Conservation (phyloP, 2,797 vertebrate genomes). For the Dryobates pubescens region DNA sequence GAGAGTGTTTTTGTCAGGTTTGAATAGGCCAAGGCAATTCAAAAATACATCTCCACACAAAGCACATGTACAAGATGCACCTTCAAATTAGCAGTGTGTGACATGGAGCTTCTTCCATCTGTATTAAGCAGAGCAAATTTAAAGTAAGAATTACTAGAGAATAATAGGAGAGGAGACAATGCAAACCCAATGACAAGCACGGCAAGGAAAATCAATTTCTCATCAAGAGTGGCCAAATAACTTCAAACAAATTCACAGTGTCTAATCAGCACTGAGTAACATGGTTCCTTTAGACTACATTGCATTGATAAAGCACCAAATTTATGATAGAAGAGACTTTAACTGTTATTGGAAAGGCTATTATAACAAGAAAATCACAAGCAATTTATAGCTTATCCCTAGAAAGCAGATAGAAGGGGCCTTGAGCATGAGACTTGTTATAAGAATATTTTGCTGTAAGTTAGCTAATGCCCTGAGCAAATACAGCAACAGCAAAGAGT, state of each 20-base stretch:
- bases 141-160: conserved; percentile 14
- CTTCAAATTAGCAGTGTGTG: not conserved
- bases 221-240: conserved; percentile 7
- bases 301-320: not conserved
- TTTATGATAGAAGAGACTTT: not conserved
- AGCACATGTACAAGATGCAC: not conserved
- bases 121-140: not conserved
- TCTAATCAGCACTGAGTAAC: not conserved
- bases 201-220: conserved; percentile 37
- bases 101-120: not conserved
- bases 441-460: not conserved
- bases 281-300: not conserved
- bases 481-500: not conserved
- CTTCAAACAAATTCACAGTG: not conserved
- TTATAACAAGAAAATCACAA: not conserved
- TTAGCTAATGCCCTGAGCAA: not conserved
- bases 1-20: not conserved
- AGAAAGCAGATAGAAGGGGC: not conserved
- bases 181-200: not conserved
- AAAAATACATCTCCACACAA: not conserved
- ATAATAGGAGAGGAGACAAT: conserved; percentile 6
- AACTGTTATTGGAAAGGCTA: not conserved
- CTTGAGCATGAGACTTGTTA: not conserved
- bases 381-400: not conserved
- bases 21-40: not conserved